These are phyloP conservation scores for Leptinotarsa defecta DNA, from an alignment of 1,140 invertebrate species.

Conservation along the genomic window DNA sequence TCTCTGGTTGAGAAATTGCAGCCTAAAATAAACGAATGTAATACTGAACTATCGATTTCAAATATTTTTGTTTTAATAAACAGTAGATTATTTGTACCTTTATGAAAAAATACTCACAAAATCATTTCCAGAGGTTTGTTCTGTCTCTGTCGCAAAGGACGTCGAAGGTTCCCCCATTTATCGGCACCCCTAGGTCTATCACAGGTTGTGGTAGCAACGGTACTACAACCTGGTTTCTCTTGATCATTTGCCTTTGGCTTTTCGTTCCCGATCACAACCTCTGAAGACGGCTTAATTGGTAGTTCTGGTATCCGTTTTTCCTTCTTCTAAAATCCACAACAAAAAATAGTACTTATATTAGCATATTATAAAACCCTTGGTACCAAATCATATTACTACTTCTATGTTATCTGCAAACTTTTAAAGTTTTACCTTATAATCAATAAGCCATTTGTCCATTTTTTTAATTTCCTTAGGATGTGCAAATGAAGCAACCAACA, in stretches of 20 bases:
- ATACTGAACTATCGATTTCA: neutral
- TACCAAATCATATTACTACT: neutral
- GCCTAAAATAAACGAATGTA: neutral
- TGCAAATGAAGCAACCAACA: too few species aligned
- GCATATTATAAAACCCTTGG: neutral
- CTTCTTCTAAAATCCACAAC: neutral
- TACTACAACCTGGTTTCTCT: neutral
- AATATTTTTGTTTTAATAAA: conserved; percentile 6
- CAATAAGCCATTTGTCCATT: too few species aligned
- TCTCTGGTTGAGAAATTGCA: conserved; percentile 1
- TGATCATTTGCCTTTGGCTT: conserved; percentile 8
- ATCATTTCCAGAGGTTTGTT: neutral
- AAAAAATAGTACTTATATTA: neutral
- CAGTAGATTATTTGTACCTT: conserved; percentile 5
- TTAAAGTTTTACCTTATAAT: too few species aligned
- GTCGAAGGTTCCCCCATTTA: conserved; percentile 4
- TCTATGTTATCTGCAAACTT: too few species aligned
- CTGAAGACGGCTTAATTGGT: conserved; percentile 4
- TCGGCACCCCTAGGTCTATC: too few species aligned
- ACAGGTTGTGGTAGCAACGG: too few species aligned
- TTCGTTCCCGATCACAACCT: neutral
- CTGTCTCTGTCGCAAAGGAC: neutral
- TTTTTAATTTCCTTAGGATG: too few species aligned
- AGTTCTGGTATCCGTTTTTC: neutral
- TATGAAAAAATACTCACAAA: conserved; percentile 7